phyloP scores from a whole-genome alignment of 2,113 vertebrate genomes.

The Gasterosteus aculeatus region DNA sequence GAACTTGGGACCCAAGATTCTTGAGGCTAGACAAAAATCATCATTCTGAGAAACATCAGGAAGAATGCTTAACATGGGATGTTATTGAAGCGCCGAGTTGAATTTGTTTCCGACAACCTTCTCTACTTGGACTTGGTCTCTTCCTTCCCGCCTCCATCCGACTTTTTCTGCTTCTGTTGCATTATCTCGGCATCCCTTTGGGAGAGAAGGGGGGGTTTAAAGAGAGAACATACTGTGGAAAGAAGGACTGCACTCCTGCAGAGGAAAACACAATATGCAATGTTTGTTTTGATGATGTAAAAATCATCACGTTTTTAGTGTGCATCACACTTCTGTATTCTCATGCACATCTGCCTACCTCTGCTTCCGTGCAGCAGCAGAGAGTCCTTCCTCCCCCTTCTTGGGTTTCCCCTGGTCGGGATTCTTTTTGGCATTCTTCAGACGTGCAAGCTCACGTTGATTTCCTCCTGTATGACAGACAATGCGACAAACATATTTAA shows the following conservation, averaged over 20 bases:
- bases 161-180: conserved; percentile 95
- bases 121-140: conserved; percentile 73
- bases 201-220: conserved; percentile 13
- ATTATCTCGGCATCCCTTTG: conserved; percentile 94
- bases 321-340: background rate
- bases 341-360: conserved; percentile 71
- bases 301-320: background rate
- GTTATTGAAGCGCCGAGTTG: conserved; percentile 41
- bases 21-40: conserved; percentile 65
- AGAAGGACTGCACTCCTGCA: background rate
- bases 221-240: conserved; percentile 1
- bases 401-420: conserved; percentile 84
- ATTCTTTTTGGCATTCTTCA: conserved; percentile 89
- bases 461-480: conserved; percentile 83
- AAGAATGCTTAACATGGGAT: conserved; percentile 56
- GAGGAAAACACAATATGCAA: background rate
- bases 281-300: background rate
- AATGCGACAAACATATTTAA: background rate
- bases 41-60: conserved; percentile 65
- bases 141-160: conserved; percentile 76
- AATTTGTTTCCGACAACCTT: conserved; percentile 6
- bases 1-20: conserved; percentile 68
- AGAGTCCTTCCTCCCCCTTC: conserved; percentile 87
- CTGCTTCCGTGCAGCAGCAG: conserved; percentile 90
- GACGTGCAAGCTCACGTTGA: conserved; percentile 90